Conservation (phyloP, 92 coral and sea anemone genomes). For the Desmophyllum pertusum region DNA sequence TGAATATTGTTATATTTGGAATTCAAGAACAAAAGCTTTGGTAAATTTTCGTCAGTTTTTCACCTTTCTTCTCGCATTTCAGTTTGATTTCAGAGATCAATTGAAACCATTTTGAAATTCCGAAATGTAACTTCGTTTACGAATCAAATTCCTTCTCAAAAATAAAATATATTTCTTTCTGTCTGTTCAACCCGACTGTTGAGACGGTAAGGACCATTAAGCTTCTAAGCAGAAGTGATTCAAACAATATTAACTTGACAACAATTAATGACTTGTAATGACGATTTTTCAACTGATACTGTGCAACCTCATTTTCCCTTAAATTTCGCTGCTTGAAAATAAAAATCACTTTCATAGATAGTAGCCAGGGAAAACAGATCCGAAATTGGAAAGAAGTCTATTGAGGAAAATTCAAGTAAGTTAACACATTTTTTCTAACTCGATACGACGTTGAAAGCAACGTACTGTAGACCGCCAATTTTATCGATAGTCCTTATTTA, state of each 20-base stretch:
- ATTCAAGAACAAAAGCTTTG: neutral
- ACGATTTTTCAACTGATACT: neutral
- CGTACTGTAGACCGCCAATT: too few relatives aligned
- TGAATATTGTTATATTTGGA: neutral
- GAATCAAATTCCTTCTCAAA: neutral
- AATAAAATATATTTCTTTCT: neutral
- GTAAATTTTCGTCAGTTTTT: neutral
- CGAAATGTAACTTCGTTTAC: neutral
- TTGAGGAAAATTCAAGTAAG: neutral
- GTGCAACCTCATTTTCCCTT: neutral
- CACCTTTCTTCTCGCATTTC: neutral
- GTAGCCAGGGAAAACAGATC: slow-evolving; percentile 3
- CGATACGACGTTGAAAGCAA: too few relatives aligned
- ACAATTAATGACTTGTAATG: neutral
- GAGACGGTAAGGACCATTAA: neutral
- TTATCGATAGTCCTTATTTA: too few relatives aligned
- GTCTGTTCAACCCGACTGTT: neutral
- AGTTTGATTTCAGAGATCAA: neutral
- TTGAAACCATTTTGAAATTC: too few relatives aligned
- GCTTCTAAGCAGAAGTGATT: neutral
- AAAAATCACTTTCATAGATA: neutral
- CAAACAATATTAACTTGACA: neutral
- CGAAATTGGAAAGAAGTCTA: neutral
- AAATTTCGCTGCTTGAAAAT: neutral
- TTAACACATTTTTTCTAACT: too few relatives aligned